Evolutionary conservation across 2,888 invertebrate genomes (phyloP).

Genomic region (Thymelicus lineola): DNA sequence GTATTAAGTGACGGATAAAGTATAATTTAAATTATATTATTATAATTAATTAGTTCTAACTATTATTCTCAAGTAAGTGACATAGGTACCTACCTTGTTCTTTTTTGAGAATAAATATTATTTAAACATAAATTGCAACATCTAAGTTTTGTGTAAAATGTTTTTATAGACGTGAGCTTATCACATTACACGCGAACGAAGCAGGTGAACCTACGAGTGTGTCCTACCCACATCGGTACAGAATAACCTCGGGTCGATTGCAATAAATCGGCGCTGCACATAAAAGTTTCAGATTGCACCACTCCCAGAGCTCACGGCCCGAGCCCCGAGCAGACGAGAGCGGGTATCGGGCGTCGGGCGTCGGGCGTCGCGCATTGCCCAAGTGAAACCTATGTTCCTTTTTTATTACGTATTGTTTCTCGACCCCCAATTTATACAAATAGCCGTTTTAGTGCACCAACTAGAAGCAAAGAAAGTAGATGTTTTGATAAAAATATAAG

Average conservation of each 20-base stretch:
- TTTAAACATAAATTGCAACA: too few species aligned
- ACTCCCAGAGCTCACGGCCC: constrained; percentile 8
- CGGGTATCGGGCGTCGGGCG: neutral
- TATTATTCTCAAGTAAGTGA: too few species aligned
- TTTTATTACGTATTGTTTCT: constrained; percentile 15
- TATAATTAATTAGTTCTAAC: too few species aligned
- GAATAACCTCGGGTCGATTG: constrained; percentile 31
- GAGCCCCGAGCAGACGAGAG: too few species aligned
- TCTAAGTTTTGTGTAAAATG: too few species aligned
- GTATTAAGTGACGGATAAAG: too few species aligned
- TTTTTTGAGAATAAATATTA: too few species aligned
- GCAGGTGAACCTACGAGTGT: neutral
- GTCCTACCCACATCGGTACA: constrained; percentile 11
- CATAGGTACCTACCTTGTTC: too few species aligned
- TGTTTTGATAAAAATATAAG: neutral
- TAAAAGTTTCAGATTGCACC: constrained; percentile 39
- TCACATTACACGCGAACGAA: neutral
- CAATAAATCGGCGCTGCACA: constrained; percentile 39
- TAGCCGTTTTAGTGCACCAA: neutral
- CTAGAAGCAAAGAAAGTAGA: neutral
- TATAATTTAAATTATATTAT: too few species aligned
- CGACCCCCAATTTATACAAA: neutral
- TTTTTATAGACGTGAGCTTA: too few species aligned
- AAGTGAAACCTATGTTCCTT: constrained; percentile 13
- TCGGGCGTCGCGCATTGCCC: neutral